Evolutionary conservation across 2,888 invertebrate genomes (phyloP).

Genomic region (Harpalus rubripes): DNA sequence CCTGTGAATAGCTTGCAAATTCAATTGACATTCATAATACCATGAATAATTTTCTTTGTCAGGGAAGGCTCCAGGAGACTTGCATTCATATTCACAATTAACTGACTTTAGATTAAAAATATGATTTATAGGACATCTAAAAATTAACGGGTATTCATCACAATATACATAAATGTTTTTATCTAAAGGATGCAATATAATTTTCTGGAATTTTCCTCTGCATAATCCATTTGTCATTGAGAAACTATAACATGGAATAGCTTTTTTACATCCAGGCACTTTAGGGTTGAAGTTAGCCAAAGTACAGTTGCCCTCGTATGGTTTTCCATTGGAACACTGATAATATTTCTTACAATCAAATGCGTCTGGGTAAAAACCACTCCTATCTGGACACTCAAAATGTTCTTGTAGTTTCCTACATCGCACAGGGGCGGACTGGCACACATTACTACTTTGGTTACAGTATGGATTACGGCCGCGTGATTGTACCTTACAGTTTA

Average conservation of each 20-base stretch:
- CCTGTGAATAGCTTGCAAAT: constrained; percentile 15
- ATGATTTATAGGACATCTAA: neutral
- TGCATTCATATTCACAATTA: constrained; percentile 44
- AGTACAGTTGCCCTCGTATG: constrained; percentile 11
- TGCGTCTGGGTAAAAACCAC: constrained; percentile 33
- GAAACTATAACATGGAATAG: constrained; percentile 19
- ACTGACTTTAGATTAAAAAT: constrained; percentile 18
- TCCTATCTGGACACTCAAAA: constrained; percentile 28
- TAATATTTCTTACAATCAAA: constrained; percentile 30
- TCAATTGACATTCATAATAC: constrained; percentile 49
- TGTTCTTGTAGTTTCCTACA: neutral
- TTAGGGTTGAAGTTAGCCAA: constrained; percentile 19
- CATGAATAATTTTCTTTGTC: constrained; percentile 23
- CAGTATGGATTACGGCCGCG: constrained; percentile 3
- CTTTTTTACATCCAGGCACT: neutral
- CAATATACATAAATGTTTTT: constrained; percentile 6
- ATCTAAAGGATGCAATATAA: constrained; percentile 13
- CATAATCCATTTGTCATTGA: constrained; percentile 9
- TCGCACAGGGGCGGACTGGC: constrained; percentile 1
- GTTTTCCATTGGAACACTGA: constrained; percentile 6
- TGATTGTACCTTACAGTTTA: constrained; percentile 12
- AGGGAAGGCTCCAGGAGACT: constrained; percentile 16
- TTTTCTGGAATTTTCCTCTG: neutral
- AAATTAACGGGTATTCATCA: neutral
- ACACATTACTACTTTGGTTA: constrained; percentile 33